Conservation (phyloP, 2,888 invertebrate genomes). For the Orchestes rusci region DNA sequence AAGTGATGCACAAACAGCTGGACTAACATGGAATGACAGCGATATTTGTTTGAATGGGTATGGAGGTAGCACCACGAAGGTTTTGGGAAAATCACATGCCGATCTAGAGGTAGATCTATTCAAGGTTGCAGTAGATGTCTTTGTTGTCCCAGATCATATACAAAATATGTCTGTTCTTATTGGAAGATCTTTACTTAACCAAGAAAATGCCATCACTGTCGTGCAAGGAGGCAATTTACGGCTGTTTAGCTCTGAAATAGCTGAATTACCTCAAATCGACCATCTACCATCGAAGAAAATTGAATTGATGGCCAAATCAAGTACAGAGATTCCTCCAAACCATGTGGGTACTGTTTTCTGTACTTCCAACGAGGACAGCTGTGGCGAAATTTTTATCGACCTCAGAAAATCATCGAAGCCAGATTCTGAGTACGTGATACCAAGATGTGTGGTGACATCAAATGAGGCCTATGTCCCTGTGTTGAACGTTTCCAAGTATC, state of each 20-base stretch:
- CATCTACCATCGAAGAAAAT: slow-evolving; percentile 5
- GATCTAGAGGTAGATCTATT: slow-evolving; percentile 1
- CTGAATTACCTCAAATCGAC: slow-evolving; percentile 9
- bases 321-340: slow-evolving; percentile 4
- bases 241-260: too few species aligned
- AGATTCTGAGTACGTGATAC: slow-evolving; percentile 1
- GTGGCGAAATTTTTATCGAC: neutral
- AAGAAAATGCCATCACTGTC: slow-evolving; percentile 8
- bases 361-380: slow-evolving; percentile 3
- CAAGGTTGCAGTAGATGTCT: neutral
- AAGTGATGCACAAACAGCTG: slow-evolving; percentile 5
- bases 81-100: too few species aligned
- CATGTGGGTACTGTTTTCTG: slow-evolving; percentile 1
- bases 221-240: slow-evolving; percentile 6
- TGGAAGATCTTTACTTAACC: too few species aligned
- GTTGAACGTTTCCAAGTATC: neutral
- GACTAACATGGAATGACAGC: too few species aligned
- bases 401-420: neutral
- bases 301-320: slow-evolving; percentile 2
- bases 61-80: slow-evolving; percentile 4
- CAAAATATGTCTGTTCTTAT: slow-evolving; percentile 9
- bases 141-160: slow-evolving; percentile 7
- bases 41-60: slow-evolving; percentile 4
- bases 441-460: too few species aligned
- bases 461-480: neutral